Percentiles rank a stretch among this genome's conserved stretches.
These are phyloP conservation scores for Zaprionus ornatus DNA, from an alignment of 1,140 invertebrate genomes.

Conservation along the genomic window DNA sequence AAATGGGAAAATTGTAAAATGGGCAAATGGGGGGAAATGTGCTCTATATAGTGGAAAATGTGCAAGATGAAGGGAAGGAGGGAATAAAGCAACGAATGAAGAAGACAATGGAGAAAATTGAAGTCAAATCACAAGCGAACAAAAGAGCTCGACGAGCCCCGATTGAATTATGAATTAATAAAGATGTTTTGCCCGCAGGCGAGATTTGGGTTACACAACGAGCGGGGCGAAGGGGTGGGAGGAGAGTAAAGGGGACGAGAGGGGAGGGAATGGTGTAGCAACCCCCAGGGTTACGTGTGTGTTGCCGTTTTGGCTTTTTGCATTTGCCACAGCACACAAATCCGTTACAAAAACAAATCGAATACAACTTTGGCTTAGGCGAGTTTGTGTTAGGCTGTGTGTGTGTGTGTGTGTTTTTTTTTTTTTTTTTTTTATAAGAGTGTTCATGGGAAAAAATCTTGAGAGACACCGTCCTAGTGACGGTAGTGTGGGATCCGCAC, in stretches of 20 bases:
- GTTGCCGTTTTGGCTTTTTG: constrained; percentile 69
- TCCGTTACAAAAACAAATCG: constrained; percentile 57
- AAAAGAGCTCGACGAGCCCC: constrained; percentile 39
- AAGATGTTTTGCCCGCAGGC: constrained; percentile 80
- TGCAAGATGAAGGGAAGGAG: constrained; percentile 52
- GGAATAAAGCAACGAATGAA: constrained; percentile 16
- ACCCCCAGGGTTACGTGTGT: constrained; percentile 31
- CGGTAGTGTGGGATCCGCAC: too few species aligned
- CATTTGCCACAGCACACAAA: constrained; percentile 73
- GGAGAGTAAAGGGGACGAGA: not conserved
- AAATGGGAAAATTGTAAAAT: constrained; percentile 9
- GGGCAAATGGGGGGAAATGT: not conserved
- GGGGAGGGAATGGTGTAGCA: constrained; percentile 9
- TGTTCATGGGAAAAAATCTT: too few species aligned
- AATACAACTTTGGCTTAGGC: constrained; percentile 15
- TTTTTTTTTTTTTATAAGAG: too few species aligned
- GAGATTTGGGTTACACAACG: constrained; percentile 77
- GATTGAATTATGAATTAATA: constrained; percentile 83
- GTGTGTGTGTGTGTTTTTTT: too few species aligned
- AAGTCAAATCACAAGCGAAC: constrained; percentile 66
- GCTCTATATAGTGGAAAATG: constrained; percentile 66
- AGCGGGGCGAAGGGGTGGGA: not conserved
- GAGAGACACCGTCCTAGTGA: too few species aligned
- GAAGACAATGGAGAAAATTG: constrained; percentile 56
- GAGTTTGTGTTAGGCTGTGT: not conserved